phyloP scores from a whole-genome alignment of 2,797 vertebrate genomes.

The Acrocephalus scirpaceus region DNA sequence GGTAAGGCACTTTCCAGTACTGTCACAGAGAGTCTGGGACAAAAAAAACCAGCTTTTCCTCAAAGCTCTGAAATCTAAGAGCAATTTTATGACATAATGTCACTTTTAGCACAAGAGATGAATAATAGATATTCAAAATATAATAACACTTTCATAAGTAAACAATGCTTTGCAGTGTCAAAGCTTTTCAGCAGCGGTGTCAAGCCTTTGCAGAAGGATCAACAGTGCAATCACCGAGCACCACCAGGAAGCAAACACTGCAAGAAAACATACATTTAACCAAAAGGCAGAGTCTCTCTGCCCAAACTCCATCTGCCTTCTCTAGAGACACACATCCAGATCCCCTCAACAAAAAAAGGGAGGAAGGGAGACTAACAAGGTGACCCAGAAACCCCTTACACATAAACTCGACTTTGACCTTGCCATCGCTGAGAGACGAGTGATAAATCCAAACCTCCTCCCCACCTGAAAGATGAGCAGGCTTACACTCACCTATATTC shows the following conservation, averaged over 20 bases:
- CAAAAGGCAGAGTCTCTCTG: not conserved
- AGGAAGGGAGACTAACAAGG: not conserved
- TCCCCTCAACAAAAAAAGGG: not conserved
- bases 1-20: slow-evolving; percentile 20
- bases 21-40: slow-evolving; percentile 12
- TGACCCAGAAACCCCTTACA: not conserved
- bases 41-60: slow-evolving; percentile 16
- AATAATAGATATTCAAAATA: slow-evolving; percentile 57
- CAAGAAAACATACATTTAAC: not conserved
- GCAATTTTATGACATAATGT: slow-evolving; percentile 47
- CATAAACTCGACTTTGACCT: not conserved
- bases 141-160: slow-evolving; percentile 34
- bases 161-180: slow-evolving; percentile 54
- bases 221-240: not conserved
- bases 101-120: slow-evolving; percentile 48
- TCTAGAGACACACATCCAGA: not conserved
- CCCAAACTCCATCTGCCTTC: not conserved
- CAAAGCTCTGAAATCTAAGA: slow-evolving; percentile 48
- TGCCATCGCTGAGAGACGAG: not conserved
- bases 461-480: not conserved
- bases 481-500: not conserved
- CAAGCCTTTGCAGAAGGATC: not conserved
- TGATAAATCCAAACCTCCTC: not conserved
- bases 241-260: not conserved
- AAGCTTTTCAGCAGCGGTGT: slow-evolving; percentile 9